Evolutionary conservation across 2,113 vertebrate species (phyloP).

Genomic region (Rana temporaria): DNA sequence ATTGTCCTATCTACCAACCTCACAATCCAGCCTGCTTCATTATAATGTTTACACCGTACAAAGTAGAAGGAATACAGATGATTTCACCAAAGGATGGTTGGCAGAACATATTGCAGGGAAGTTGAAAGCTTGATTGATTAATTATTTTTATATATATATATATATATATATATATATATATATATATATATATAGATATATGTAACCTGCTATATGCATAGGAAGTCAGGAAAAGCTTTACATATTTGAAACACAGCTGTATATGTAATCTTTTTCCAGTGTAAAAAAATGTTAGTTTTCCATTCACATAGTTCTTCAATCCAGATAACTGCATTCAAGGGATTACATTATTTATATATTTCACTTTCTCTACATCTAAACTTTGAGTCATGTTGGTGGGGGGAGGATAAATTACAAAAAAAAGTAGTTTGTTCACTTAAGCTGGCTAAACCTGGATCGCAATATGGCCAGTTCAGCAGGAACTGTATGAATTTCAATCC

Average conservation of each 20-base stretch:
- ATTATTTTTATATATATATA: constrained; percentile 40
- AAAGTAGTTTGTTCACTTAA: too few species aligned
- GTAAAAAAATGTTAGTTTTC: not conserved
- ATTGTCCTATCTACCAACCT: not conserved
- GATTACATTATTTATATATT: too few species aligned
- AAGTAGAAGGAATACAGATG: constrained; percentile 38
- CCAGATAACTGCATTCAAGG: too few species aligned
- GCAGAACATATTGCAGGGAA: constrained; percentile 33
- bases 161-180: too few species aligned
- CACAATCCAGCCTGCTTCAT: constrained; percentile 23
- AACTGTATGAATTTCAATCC: too few species aligned
- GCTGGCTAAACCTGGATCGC: too few species aligned
- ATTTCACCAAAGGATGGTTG: constrained; percentile 1
- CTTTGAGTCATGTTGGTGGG: too few species aligned
- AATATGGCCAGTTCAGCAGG: too few species aligned
- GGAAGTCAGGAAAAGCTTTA: constrained; percentile 13
- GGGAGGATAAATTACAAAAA: too few species aligned
- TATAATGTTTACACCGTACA: constrained; percentile 25
- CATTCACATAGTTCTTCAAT: not conserved
- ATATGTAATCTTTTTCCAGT: not conserved
- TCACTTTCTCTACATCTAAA: too few species aligned
- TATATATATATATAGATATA: too few species aligned
- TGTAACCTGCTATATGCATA: constrained; percentile 41
- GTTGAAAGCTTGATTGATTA: not conserved
- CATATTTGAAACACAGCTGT: too few species aligned